Conservation (phyloP, 2,113 vertebrate species). For the Colistium nudipinnis region DNA sequence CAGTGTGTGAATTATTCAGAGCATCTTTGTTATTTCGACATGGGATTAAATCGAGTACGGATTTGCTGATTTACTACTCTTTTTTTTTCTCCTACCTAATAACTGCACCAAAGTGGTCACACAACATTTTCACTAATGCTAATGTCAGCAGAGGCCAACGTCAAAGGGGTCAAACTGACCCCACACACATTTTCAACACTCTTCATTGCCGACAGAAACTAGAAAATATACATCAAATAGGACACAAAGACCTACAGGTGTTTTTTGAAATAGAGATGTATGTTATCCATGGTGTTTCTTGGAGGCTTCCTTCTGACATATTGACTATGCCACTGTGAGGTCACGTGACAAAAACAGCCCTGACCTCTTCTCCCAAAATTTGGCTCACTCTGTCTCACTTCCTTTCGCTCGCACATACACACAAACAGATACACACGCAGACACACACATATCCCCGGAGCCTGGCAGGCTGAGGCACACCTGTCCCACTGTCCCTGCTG, state of each 20-base stretch:
- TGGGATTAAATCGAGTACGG: too few relatives aligned
- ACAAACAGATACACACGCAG: slow-evolving; percentile 11
- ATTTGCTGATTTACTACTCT: slow-evolving; percentile 31
- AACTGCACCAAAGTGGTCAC: background rate
- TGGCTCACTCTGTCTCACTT: slow-evolving; percentile 4
- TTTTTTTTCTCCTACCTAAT: slow-evolving; percentile 6
- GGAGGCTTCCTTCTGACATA: slow-evolving; percentile 14
- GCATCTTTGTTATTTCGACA: slow-evolving; percentile 47
- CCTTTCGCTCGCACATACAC: slow-evolving; percentile 22
- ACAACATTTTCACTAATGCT: background rate
- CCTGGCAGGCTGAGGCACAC: slow-evolving; percentile 15
- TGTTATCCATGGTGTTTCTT: too few relatives aligned
- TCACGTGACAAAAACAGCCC: slow-evolving; percentile 10
- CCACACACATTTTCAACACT: background rate
- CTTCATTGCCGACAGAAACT: background rate
- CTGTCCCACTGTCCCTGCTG: slow-evolving; percentile 25
- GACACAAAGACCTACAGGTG: slow-evolving; percentile 7
- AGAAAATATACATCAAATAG: background rate
- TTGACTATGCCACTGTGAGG: slow-evolving; percentile 15
- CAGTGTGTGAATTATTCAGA: slow-evolving; percentile 58
- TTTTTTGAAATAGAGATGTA: too few relatives aligned
- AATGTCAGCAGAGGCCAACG: background rate
- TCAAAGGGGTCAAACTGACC: background rate
- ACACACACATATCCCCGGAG: slow-evolving; percentile 17
- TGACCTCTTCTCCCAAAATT: slow-evolving; percentile 25